These are phyloP conservation scores for Entomobrya multifasciata DNA, from an alignment of 2,888 invertebrate genomes.

Conservation along the genomic window DNA sequence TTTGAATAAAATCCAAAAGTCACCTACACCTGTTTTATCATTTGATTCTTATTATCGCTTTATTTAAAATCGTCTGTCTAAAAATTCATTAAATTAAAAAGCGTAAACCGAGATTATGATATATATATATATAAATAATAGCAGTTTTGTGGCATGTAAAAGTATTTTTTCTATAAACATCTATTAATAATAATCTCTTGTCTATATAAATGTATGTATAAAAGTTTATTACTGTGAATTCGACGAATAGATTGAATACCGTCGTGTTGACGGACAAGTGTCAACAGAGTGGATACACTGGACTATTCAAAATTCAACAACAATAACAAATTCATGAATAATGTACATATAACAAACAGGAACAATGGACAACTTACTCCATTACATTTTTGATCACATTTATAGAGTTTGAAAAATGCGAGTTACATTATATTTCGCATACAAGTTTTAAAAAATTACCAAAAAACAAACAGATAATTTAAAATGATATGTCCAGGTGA, in stretches of 20 bases:
- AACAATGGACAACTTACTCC: constrained; percentile 6
- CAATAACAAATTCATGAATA: not conserved
- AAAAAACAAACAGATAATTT: not conserved
- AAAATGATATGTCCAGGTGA: constrained; percentile 47
- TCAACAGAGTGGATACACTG: not conserved
- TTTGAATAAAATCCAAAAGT: constrained; percentile 20
- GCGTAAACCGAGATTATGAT: constrained; percentile 71
- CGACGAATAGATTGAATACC: not conserved
- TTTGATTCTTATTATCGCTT: constrained; percentile 53
- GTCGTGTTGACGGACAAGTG: not conserved
- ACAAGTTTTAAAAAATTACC: no score
- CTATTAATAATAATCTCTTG: constrained; percentile 49
- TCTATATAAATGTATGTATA: constrained; percentile 29
- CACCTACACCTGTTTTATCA: not conserved
- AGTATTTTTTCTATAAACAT: constrained; percentile 26
- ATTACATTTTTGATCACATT: constrained; percentile 23
- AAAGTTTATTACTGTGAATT: constrained; percentile 25
- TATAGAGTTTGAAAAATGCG: constrained; percentile 6
- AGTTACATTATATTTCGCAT: not conserved
- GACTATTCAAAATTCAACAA: constrained; percentile 28
- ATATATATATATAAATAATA: constrained; percentile 46
- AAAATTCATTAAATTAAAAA: constrained; percentile 61
- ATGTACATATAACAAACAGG: constrained; percentile 10
- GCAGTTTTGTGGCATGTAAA: constrained; percentile 62
- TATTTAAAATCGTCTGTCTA: constrained; percentile 70